Percentiles rank a stretch among this genome's conserved stretches.
These are phyloP conservation scores for Kuschelorhynchus macadamiae DNA, from an alignment of 2,888 invertebrate genomes.

Conservation along the genomic window DNA sequence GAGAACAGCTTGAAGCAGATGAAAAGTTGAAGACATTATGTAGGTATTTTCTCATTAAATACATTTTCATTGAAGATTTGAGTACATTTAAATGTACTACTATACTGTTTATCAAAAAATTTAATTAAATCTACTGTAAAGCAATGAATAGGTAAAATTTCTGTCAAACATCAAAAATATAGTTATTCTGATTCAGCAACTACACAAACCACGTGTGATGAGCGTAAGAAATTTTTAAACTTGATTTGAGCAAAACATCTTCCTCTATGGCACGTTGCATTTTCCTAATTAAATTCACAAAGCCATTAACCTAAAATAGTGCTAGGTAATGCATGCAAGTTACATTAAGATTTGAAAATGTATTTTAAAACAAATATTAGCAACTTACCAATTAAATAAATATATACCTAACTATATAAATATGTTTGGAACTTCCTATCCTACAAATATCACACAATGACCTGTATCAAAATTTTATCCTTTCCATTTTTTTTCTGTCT, in stretches of 20 bases:
- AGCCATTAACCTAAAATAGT: slow-evolving; percentile 28
- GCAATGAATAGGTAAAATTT: slow-evolving; percentile 11
- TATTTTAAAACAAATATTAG: neutral
- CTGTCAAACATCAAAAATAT: slow-evolving; percentile 23
- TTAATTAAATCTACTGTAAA: neutral
- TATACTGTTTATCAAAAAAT: too few relatives aligned
- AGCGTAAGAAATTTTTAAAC: slow-evolving; percentile 9
- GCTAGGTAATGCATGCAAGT: too few relatives aligned
- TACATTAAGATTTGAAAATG: neutral
- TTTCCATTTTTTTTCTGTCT: slow-evolving; percentile 44
- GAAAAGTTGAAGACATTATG: too few relatives aligned
- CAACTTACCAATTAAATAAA: slow-evolving; percentile 41
- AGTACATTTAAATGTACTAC: too few relatives aligned
- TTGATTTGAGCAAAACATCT: neutral
- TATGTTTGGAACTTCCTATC: slow-evolving; percentile 12
- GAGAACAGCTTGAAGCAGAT: too few relatives aligned
- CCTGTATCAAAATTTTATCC: slow-evolving; percentile 41
- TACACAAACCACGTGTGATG: slow-evolving; percentile 5
- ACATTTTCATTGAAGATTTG: too few relatives aligned
- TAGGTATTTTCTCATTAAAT: too few relatives aligned
- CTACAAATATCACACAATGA: slow-evolving; percentile 41
- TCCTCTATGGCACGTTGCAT: neutral
- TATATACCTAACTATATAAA: slow-evolving; percentile 16
- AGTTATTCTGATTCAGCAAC: neutral
- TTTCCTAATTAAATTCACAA: slow-evolving; percentile 9